Conservation (phyloP, 1,140 invertebrate species). For the Steinernema feltiae region DNA sequence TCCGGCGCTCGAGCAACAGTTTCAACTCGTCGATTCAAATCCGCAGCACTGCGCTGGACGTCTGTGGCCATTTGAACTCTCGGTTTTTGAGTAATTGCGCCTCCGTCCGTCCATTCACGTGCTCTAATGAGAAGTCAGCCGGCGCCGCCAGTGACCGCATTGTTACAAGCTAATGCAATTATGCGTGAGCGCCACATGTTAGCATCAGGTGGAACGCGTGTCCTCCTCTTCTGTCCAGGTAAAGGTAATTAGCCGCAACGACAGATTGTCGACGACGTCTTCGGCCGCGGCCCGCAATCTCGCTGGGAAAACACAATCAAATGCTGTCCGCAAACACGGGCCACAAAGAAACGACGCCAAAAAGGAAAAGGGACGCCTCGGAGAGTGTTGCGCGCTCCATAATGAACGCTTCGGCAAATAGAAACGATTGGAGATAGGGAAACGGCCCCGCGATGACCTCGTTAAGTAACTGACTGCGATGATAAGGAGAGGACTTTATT, state of each 20-base stretch:
- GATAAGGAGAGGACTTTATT: neutral
- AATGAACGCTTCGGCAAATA: neutral
- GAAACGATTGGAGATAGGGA: neutral
- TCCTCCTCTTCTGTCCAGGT: neutral
- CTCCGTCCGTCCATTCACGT: neutral
- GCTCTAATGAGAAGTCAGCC: neutral
- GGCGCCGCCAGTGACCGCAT: neutral
- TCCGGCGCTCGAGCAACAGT: neutral
- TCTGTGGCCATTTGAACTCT: no score
- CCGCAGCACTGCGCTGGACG: no score
- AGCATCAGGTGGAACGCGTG: slow-evolving; percentile 6
- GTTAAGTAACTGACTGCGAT: neutral
- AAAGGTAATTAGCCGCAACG: slow-evolving; percentile 5
- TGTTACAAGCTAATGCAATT: slow-evolving; percentile 15
- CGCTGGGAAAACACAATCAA: neutral
- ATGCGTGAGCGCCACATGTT: slow-evolving; percentile 11
- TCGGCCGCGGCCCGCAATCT: neutral
- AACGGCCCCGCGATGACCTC: slow-evolving; percentile 2
- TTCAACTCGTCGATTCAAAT: neutral
- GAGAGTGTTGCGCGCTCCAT: slow-evolving; percentile 5
- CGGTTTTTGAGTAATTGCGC: neutral
- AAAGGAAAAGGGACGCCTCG: neutral
- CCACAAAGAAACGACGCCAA: slow-evolving; percentile 13
- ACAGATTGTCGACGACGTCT: neutral
- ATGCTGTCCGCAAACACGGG: neutral